Base-by-base conservation (phyloP, 2,888 invertebrate species). In the Apamea anceps region DNA sequence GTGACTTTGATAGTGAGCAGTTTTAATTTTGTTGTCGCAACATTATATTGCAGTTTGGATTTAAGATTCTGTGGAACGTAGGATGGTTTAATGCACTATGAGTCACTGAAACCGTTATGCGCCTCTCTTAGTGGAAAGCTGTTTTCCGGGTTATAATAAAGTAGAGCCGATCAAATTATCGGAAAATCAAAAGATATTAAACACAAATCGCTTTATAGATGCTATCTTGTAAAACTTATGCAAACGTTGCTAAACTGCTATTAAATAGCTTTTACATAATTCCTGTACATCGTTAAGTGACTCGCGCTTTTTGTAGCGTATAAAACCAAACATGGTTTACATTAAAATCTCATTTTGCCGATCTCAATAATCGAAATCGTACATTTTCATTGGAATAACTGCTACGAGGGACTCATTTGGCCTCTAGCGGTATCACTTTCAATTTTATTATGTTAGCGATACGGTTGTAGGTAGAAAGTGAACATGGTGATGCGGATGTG, bases 381-480 rank as follows among this genome's bases (percentile, higher is more conserved):
- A 86, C 75, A 70, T 83, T 81, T 84, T 78, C 66, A 77, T 79
- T 84, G 79, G 42, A 79, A 57, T 75, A 60, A 79, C 72, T 72
- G 75, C 72, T 86, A 71, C 42, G 65, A 78, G 78, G 79, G 81
- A 79, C 73, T 79, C 77, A 86, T 89, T 88, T 87, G 84, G 89
- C 85, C 88, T 85, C 82, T 81, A 84, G 82, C 89, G 86, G 84
- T 85, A 89, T 84, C 87, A 91, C 92, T 92, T 92, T 92, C 92
- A 90, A 88, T 92, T 92, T 92, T 89, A 91, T 90, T 86, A 88
- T 89, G 87, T 87, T 90, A 85, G 85, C 85, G 86, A 86, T 91
- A 89, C 89, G 85, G 85, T 88, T 84, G 82, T 84, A 85, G 87
- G 88, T 93, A 93, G 94, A 94, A 94, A 94, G 94, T 92, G 93